These are phyloP conservation scores for Saguinus imperator DNA, from an alignment of 2,113 vertebrate genomes.

Conservation along the genomic window DNA sequence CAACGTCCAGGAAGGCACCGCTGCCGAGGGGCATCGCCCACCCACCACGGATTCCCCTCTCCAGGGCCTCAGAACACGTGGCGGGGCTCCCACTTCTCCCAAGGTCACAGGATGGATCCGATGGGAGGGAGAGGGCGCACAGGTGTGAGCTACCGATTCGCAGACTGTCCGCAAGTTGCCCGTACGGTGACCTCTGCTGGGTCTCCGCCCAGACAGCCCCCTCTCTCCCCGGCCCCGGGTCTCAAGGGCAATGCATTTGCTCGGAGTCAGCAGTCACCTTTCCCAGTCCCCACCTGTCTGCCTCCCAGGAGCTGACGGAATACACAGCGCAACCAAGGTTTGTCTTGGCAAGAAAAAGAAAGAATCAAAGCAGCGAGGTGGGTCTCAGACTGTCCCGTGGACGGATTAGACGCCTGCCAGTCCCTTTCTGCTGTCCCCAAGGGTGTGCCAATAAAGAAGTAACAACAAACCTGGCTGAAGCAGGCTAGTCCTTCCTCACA, in stretches of 20 bases:
- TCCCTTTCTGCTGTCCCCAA: not conserved
- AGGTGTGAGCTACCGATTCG: not conserved
- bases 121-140: not conserved
- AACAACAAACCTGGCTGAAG: not conserved
- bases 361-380: not conserved
- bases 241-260: not conserved
- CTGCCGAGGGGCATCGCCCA: accelerated
- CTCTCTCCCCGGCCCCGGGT: not conserved
- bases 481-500: not conserved
- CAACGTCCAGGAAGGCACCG: not conserved
- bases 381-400: not conserved
- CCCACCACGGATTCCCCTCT: not conserved
- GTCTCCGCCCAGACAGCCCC: not conserved
- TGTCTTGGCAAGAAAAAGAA: not conserved
- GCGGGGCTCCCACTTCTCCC: not conserved
- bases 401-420: not conserved
- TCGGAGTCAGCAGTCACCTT: not conserved
- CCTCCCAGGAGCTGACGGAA: not conserved
- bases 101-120: constrained; percentile 27
- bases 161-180: not conserved
- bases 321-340: not conserved
- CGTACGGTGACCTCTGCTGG: not conserved
- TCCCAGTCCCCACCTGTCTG: not conserved
- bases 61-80: not conserved
- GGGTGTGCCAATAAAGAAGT: not conserved